phyloP scores from a whole-genome alignment of 2,888 invertebrate species.

The Pandemis cinnamomeana region DNA sequence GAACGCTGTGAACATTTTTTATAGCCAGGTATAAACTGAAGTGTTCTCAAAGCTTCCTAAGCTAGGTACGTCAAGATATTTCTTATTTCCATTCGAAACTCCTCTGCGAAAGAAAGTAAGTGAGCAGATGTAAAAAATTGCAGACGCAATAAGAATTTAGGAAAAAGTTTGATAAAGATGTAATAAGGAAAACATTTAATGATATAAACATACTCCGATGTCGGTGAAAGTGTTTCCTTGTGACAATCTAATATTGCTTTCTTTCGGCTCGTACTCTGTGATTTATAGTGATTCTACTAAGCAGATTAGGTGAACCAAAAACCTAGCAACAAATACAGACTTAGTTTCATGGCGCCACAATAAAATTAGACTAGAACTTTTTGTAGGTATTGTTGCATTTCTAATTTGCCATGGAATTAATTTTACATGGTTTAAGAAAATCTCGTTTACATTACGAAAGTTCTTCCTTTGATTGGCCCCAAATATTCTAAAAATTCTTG shows the following conservation, averaged over 20 bases:
- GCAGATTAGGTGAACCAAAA: no score
- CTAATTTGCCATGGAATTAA: background rate
- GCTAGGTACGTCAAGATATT: conserved; percentile 21
- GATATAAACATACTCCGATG: background rate
- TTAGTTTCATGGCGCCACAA: no score
- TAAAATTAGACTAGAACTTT: background rate
- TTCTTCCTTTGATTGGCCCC: background rate
- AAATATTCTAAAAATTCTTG: background rate
- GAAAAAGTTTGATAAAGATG: background rate
- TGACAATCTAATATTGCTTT: background rate
- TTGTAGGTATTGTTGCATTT: no score
- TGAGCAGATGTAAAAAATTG: conserved; percentile 20
- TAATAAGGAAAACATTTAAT: background rate
- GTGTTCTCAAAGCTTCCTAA: conserved; percentile 32
- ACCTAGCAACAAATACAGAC: no score
- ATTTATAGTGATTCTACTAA: no score
- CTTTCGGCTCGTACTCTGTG: no score
- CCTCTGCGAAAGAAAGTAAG: background rate
- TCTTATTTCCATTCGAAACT: conserved; percentile 21
- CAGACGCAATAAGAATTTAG: background rate
- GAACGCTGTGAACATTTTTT: conserved; percentile 38
- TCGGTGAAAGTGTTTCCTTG: background rate
- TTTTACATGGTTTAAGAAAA: background rate
- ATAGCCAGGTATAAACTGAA: conserved; percentile 37
- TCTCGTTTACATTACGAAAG: background rate